A percentile compares a stretch with the other conserved stretches of the same genome.
Conservation (phyloP, 2,888 invertebrate genomes). For the Drosophila sordidula region DNA sequence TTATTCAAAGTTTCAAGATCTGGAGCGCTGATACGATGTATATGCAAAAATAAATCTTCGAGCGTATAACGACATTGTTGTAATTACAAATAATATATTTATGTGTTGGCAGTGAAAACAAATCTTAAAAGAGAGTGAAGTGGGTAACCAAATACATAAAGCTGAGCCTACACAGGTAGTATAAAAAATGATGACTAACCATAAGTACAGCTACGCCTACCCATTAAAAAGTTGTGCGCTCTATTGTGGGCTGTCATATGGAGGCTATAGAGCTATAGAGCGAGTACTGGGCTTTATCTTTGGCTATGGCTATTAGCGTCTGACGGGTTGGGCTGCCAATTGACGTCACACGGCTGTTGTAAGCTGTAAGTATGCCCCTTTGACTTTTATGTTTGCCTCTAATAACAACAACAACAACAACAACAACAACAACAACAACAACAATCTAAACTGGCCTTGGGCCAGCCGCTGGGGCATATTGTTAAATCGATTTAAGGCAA, state of each 20-base stretch:
- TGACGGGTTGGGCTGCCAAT: slow-evolving; percentile 22
- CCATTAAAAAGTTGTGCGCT: slow-evolving; percentile 12
- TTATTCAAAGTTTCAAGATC: neutral
- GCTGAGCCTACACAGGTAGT: slow-evolving; percentile 10
- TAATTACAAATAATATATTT: no score
- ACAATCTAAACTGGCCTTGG: slow-evolving; percentile 43
- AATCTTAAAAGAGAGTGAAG: neutral
- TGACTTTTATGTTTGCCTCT: slow-evolving; percentile 64
- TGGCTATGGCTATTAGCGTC: slow-evolving; percentile 9
- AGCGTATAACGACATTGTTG: neutral
- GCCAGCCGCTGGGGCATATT: slow-evolving; percentile 46
- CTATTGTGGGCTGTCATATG: slow-evolving; percentile 7
- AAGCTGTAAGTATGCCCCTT: slow-evolving; percentile 35
- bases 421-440: slow-evolving; percentile 19
- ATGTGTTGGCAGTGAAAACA: slow-evolving; percentile 27
- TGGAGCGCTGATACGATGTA: slow-evolving; percentile 1
- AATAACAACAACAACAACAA: slow-evolving; percentile 18
- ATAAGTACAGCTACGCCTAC: slow-evolving; percentile 31
- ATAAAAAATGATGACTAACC: slow-evolving; percentile 12
- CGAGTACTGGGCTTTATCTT: slow-evolving; percentile 27
- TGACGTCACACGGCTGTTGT: slow-evolving; percentile 65
- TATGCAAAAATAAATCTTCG: slow-evolving; percentile 1
- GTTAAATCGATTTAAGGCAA: slow-evolving; percentile 73
- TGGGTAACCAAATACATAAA: neutral
- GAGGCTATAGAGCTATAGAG: slow-evolving; percentile 26